Percentiles rank a stretch among this genome's conserved stretches.
phyloP scores from a whole-genome alignment of 2,888 invertebrate genomes.

The Andrena praecox region DNA sequence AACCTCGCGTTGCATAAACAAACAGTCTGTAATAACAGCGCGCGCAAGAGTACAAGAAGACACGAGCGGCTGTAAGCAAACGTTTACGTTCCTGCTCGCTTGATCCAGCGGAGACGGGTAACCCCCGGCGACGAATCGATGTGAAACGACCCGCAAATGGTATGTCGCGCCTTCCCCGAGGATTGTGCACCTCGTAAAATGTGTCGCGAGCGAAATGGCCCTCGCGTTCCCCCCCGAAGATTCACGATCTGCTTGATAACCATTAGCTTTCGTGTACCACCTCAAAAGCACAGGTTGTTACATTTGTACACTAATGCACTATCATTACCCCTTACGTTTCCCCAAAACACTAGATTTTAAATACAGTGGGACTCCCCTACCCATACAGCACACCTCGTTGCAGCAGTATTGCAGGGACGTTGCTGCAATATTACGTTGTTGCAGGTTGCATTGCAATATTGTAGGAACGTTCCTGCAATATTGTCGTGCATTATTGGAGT shows the following conservation, averaged over 20 bases:
- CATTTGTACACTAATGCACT: neutral
- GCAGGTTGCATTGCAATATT: too few relatives aligned
- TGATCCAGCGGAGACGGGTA: conserved; percentile 23
- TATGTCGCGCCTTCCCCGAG: conserved; percentile 36
- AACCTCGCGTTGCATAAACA: too few relatives aligned
- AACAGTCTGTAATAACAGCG: too few relatives aligned
- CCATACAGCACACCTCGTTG: too few relatives aligned
- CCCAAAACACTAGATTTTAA: too few relatives aligned
- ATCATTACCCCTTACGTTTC: too few relatives aligned
- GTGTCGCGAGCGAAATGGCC: conserved; percentile 6
- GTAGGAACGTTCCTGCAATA: too few relatives aligned
- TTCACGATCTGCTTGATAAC: conserved; percentile 19
- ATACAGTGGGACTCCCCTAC: too few relatives aligned
- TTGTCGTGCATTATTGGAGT: too few relatives aligned
- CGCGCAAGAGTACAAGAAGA: neutral
- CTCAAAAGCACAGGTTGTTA: neutral
- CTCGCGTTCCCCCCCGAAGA: conserved; percentile 4
- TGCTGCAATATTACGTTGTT: too few relatives aligned
- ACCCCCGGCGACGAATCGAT: conserved; percentile 34
- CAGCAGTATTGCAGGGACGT: too few relatives aligned
- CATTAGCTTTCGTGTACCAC: neutral
- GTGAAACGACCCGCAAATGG: conserved; percentile 46
- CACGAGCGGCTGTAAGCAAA: conserved; percentile 30
- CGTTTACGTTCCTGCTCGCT: conserved; percentile 35
- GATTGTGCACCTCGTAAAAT: conserved; percentile 37